Base-by-base conservation (phyloP, 2,797 vertebrate species). In the Buphagus erythrorhynchus region DNA sequence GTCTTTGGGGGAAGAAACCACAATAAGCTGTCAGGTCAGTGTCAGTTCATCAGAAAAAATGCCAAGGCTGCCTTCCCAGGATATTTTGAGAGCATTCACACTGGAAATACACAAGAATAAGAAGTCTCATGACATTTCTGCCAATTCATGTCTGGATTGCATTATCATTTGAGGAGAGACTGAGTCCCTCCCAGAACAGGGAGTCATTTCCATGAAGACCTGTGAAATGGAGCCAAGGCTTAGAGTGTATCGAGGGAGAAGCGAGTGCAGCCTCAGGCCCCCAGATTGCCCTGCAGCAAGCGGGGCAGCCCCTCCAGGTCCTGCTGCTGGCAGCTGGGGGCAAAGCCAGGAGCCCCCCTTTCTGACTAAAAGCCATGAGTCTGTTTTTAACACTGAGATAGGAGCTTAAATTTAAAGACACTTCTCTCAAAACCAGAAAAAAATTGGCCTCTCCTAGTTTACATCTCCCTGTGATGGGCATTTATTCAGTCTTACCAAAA, bases 61-160 rank as follows among this genome's bases (percentile, higher is more conserved):
- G 89, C 93, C 93, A 90, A 90, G 76, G 48, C 93, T 95, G 87
- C 59, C 82, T 96, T 96, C 96, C 96, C 95, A 96, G 91, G 93
- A 26, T 96, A 95, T 95, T 97, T 97, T 94, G 79, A 93, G 94
- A 20, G 4, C 48, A 33, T 93, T 94, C n/a, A 8, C 31, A 80
- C 90, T 96, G 95, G 90, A 97, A 96, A 96, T 79, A 90, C 66
- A 0, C 90, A 92, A 91, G 71, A 94, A 91, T 82, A 86, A 96
- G 86, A 91, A 95, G 74, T 95, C 94, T 95, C 96, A 96, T 94
- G 95, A 90, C 78, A 93, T 96, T 96, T 95, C 90, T 95, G 91
- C 90, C 94, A 96, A 91, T 94, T 95, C 82, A 92, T 38, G 87
- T 97, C 96, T 95, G 94, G 93, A 95, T 96, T 93, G 69, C 79